Evolutionary conservation across 2,888 invertebrate genomes (phyloP), one percentile per base, ranked within the genome.

Genomic region (Augiades crinisus): DNA sequence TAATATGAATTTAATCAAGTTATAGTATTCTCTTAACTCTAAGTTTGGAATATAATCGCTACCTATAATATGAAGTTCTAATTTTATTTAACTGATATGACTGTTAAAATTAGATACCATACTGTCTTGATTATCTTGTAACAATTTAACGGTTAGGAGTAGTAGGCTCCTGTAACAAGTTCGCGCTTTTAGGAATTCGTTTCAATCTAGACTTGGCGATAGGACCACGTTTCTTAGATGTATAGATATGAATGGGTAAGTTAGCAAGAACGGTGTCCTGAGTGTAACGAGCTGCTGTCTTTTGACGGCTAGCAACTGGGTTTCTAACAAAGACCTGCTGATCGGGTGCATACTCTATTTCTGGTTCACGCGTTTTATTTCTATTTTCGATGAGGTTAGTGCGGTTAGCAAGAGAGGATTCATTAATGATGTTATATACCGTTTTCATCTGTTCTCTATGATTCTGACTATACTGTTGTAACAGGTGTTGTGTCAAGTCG

Each of bases 381-480:
- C 52, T 17, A 40, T 47, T 60, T 10, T 56, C 53, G 7, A 36
- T 60, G 7, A 60, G 3, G 13, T 37, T 8, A 0, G 53, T 55
- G 2, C 64, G 36, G 5, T 54, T 7, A 3, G 33, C 10, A 8
- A 55, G 7, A n/a, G 55, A 44, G 1, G 57, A 16, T 10, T 60
- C 49, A 5, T 60, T 57, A 6, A 64, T 57, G 0, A 58, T 16
- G 0, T 60, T 44, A 22, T 61, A 63, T 0, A 58, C 58, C 5
- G 24, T 16, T 14, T 19, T 53, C 60, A 62, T 60, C 7, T 19
- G 47, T 19, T 55, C 8, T 6, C 31, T 33, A 37, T 64, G 63
- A 0, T 55, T 47, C 37, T 53, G 38, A 0, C 40, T 17, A 30
- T 67, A 64, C 16, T 63, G 62, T 47, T 65, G 65, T 0, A 67